Conservation (phyloP, 2,888 invertebrate genomes). For the Lasioglossum figueresi region DNA sequence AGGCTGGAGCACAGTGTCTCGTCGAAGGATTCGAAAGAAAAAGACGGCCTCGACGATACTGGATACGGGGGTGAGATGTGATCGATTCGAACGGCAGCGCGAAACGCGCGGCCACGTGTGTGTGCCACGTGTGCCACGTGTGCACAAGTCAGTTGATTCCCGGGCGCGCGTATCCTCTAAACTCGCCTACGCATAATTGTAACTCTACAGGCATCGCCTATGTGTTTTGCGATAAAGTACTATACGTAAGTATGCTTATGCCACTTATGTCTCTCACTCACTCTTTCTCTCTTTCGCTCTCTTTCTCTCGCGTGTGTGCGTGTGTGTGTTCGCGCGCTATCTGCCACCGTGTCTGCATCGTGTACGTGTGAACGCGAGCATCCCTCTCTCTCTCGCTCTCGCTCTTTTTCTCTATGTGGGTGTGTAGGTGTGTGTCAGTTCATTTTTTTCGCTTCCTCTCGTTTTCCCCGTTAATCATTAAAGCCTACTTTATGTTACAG, state of each 20-base stretch:
- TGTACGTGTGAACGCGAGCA: conserved; percentile 29
- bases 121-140: conserved; percentile 15
- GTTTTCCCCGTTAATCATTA: conserved; percentile 62
- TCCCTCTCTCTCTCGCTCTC: background rate
- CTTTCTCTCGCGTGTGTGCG: conserved; percentile 15
- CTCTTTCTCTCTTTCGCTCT: background rate
- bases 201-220: conserved; percentile 65
- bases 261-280: conserved; percentile 53
- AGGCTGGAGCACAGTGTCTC: background rate
- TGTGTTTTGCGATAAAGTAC: conserved; percentile 71
- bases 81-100: conserved; percentile 49
- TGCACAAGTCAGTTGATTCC: conserved; percentile 4
- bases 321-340: conserved; percentile 25
- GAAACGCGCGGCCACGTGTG: conserved; percentile 28
- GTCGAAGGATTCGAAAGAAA: background rate
- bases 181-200: conserved; percentile 65
- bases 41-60: background rate
- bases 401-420: background rate
- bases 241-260: conserved; percentile 69
- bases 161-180: conserved; percentile 50
- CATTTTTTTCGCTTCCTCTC: conserved; percentile 37
- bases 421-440: conserved; percentile 31
- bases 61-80: conserved; percentile 13
- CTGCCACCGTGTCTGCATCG: conserved; percentile 1
- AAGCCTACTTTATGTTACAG: conserved; percentile 70